phyloP scores from a whole-genome alignment of 1,140 invertebrate species.

The Plectus sambesii region DNA sequence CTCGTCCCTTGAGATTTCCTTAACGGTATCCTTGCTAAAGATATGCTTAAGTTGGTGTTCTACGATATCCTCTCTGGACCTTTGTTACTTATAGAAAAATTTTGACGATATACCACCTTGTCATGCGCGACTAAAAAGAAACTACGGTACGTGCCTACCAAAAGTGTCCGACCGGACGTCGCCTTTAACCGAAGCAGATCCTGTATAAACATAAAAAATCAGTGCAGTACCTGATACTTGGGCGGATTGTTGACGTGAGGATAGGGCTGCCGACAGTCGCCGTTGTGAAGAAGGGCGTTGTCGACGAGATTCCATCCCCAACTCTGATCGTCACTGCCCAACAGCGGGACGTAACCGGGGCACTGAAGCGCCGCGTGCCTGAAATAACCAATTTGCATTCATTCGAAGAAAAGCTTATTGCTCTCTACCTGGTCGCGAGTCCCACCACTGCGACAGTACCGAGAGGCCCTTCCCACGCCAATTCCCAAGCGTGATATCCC shows the following conservation, averaged over 20 bases:
- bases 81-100: no score
- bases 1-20: no score
- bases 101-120: no score
- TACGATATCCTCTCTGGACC: no score
- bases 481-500: slow-evolving; percentile 92
- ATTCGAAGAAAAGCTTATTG: not conserved
- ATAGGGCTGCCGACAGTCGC: slow-evolving; percentile 85
- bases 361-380: slow-evolving; percentile 60
- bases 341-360: slow-evolving; percentile 81
- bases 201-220: no score
- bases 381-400: slow-evolving; percentile 1
- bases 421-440: slow-evolving; percentile 73
- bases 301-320: slow-evolving; percentile 99
- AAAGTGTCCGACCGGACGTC: no score
- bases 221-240: slow-evolving; percentile 76
- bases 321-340: slow-evolving; percentile 88
- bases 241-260: slow-evolving; percentile 89
- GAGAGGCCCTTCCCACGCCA: slow-evolving; percentile 95
- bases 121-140: no score
- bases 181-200: no score
- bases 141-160: no score
- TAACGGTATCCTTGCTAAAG: no score
- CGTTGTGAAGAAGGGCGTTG: slow-evolving; percentile 91
- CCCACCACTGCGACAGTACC: slow-evolving; percentile 89
- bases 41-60: no score